phyloP scores from a whole-genome alignment of 2,797 vertebrate species.

The Pipistrellus nathusii region DNA sequence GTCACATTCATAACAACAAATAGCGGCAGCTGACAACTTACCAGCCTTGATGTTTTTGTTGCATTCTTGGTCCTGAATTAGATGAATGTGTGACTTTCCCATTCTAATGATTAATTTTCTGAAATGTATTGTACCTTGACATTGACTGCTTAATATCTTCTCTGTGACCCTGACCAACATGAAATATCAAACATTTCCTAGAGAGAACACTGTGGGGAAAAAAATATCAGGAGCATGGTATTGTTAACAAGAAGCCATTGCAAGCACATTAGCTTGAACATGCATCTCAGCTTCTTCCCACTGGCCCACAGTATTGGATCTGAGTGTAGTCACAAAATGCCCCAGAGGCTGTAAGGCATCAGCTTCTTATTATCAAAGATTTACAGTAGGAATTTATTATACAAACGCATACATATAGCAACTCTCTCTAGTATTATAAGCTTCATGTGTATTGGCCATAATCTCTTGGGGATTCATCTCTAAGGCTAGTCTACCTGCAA shows the following conservation, averaged over 20 bases:
- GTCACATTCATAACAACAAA: neutral
- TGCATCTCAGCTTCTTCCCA: neutral
- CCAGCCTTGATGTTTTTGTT: neutral
- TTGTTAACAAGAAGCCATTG: neutral
- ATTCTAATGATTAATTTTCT: conserved; percentile 34
- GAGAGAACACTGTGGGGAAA: neutral
- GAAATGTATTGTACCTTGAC: neutral
- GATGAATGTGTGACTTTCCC: neutral
- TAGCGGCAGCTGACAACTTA: neutral
- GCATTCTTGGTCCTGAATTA: neutral
- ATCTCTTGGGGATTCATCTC: neutral
- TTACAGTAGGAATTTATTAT: neutral
- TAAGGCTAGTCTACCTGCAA: neutral
- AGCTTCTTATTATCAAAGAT: neutral
- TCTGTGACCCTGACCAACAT: neutral
- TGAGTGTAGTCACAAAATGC: neutral
- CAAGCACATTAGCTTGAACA: neutral
- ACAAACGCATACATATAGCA: neutral
- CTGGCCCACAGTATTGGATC: neutral
- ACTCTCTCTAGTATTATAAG: neutral
- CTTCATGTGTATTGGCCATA: neutral
- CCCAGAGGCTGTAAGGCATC: neutral
- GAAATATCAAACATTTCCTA: neutral
- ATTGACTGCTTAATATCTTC: neutral
- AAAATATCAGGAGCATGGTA: neutral